Evolutionary conservation across 2,113 vertebrate species (phyloP).

Genomic region (Calonectris borealis): DNA sequence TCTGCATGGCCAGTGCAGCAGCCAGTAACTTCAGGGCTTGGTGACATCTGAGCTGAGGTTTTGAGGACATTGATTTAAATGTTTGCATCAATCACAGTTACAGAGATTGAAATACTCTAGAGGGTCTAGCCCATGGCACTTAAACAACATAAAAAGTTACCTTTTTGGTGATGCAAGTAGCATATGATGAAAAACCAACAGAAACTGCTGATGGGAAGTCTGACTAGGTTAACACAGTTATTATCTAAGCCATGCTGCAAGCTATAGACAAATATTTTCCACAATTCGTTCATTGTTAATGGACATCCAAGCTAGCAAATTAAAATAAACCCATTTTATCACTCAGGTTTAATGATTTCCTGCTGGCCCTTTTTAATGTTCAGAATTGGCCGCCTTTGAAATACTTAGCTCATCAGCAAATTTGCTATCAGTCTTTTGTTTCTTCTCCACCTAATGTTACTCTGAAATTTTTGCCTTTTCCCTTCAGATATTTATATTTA

Average conservation of each 20-base stretch:
- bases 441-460: neutral
- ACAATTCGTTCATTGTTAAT: neutral
- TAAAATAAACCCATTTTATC: conserved; percentile 23
- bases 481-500: neutral
- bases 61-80: neutral
- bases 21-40: neutral
- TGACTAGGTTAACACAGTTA: neutral
- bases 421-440: neutral
- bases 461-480: neutral
- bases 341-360: conserved; percentile 38
- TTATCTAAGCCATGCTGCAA: conserved; percentile 2
- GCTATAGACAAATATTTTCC: neutral
- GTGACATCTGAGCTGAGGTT: neutral
- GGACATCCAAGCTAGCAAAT: neutral
- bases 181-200: neutral
- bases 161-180: neutral
- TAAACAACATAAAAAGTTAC: neutral
- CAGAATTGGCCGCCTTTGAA: neutral
- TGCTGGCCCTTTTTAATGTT: neutral
- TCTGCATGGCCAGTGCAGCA: neutral
- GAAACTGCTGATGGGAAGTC: neutral
- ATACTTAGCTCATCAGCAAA: neutral
- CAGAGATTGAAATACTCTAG: neutral
- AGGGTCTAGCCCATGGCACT: neutral
- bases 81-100: neutral